Evolutionary conservation across 1,140 invertebrate species (phyloP), one percentile per base, ranked within the genome.

Genomic region (Aphelinus certus): DNA sequence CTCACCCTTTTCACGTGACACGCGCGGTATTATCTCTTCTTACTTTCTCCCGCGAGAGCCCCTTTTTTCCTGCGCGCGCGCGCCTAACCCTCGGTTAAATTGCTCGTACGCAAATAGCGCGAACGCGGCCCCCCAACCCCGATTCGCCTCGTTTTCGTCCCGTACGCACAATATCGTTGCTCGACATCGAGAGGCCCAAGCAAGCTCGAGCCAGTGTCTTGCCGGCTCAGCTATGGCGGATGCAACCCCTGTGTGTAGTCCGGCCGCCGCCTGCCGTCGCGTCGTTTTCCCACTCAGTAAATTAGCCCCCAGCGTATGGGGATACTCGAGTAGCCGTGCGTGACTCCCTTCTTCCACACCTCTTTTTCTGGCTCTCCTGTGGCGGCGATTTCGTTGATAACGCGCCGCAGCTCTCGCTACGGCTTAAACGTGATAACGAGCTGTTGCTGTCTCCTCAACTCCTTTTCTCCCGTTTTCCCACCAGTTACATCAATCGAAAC

Each of bases 21-120:
- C 81, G 81, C 76, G 79, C 76, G 79, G 77, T 73, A 82, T 86
- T 85, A 86, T 84, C 83, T 82, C 76, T 80, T 80, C 83, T 85
- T 84, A 82, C 80, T 82, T 83, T 79, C 66, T 56, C 65, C 56
- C 49, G 63, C 45, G 43, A 61, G 43, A 61, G 58, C 49, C 63
- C 55, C 58, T 71, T 71, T 75, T 71, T 47, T 42, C 26, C 9
- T 49, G 6, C 5, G 0, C 64, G 7, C 77, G 76, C 75, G 76
- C 72, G 49, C 64, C 71, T 47, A 55, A 71, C 64, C 26, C 26
- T 69, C 53, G 42, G 70, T 70, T 73, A 63, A 62, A 67, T 73
- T 64, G 55, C 46, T 55, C 7, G 26, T 67, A 49, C 63, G 48
- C 53, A 66, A 56, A 64, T 56, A 26, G 26, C 51, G 51, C 51